These are phyloP conservation scores for Gobionotothen gibberifrons DNA, from an alignment of 2,797 vertebrate genomes.

Conservation along the genomic window DNA sequence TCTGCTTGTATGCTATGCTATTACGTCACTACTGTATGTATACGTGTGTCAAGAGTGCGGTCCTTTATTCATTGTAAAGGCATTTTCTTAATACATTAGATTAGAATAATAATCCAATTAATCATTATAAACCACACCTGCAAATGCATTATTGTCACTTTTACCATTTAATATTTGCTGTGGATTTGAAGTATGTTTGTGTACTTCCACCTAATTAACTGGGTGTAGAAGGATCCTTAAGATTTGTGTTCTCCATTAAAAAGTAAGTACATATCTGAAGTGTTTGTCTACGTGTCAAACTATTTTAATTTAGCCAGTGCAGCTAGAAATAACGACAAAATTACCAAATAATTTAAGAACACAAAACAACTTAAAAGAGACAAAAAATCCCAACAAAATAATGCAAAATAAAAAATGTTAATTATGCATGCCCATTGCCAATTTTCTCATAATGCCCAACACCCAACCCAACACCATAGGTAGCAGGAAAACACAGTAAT, in stretches of 20 bases:
- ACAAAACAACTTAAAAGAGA: neutral
- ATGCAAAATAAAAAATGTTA: no score
- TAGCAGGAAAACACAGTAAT: no score
- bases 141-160: neutral
- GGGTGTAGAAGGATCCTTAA: neutral
- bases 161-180: constrained; percentile 4
- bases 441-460: no score
- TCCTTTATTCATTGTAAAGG: neutral
- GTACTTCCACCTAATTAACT: neutral
- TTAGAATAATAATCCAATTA: neutral
- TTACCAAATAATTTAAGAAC: no score
- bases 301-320: no score
- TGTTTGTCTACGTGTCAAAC: neutral
- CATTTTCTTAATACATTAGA: neutral
- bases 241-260: constrained; percentile 6
- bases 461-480: no score
- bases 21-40: neutral
- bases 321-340: no score
- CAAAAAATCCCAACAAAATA: neutral
- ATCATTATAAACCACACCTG: neutral
- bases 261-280: neutral
- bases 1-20: neutral
- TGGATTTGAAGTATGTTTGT: neutral
- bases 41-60: neutral
- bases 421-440: no score